Base-by-base conservation (phyloP, 2,113 vertebrate species). In the Tamias sibiricus region DNA sequence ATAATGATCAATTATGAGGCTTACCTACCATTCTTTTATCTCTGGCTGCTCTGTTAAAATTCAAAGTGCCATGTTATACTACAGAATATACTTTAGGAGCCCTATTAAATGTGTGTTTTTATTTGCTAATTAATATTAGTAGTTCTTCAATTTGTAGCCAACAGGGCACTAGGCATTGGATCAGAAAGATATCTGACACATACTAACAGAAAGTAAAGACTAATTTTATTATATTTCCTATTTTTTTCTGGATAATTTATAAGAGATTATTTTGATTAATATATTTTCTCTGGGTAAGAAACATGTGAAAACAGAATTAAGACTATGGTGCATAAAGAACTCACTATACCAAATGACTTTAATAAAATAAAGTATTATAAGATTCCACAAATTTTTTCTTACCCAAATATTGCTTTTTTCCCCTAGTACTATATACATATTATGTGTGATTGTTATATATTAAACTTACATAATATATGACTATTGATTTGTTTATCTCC, bases 81-180 rank as follows among this genome's bases (percentile, higher is more conserved):
- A 96, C 76, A 88, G 87, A 8, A 47, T 94, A 49, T 89, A 85
- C 75, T 91, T 96, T 85, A 94, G 83, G n/a, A 91, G 37, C 6
- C 8, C 57, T 74, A 89, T 87, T 97, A 96, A 30, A 80, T 85
- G 44, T 89, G 75, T 95, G 52, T 96, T 94, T 95, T 93, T 96
- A 86, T 96, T 98, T 97, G 80, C 90, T 97, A 95, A 96, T 96
- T 97, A 91, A 57, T 92, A 77, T 87, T 94, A 68, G n/a, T 77
- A 42, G 52, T 91, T 92, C 28, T 54, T 84, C 79, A 86, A 9
- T 94, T 95, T 95, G 57, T 69, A 94, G 76, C 66, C 86, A 71
- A 42, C 54, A 92, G 14, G 12, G 5, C 8, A 59, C 3, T 74
- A 88, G 75, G 12, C 6, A 20, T 40, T 89, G 72, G 49, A 83